Conservation (phyloP, 2,797 vertebrate species). For the Mormyrus proboscirostris region DNA sequence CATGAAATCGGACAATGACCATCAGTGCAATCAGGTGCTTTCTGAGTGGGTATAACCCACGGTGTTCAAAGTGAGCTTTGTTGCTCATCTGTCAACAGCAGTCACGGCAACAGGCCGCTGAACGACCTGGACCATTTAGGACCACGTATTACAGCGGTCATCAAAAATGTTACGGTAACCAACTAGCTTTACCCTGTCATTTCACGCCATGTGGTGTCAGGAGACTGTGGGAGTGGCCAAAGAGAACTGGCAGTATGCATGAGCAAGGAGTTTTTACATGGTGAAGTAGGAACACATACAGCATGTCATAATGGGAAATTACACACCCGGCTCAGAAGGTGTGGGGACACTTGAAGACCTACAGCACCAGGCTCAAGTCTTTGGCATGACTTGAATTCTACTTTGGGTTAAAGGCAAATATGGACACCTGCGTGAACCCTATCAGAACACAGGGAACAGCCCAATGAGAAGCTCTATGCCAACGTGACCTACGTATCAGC, state of each 20-base stretch:
- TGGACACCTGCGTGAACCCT: background rate
- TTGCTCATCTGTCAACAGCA: background rate
- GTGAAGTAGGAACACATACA: background rate
- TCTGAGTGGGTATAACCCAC: background rate
- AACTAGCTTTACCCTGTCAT: background rate
- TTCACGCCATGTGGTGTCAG: background rate
- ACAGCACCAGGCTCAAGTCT: background rate
- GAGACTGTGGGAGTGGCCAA: background rate
- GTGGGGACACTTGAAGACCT: background rate
- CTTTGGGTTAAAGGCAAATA: background rate
- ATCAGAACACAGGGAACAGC: background rate
- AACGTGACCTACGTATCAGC: background rate
- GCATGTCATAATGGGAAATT: background rate
- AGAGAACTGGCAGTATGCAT: background rate
- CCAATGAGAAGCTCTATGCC: background rate
- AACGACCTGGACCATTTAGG: background rate
- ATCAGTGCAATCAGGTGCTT: background rate
- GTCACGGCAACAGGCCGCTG: background rate
- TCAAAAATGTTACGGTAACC: background rate
- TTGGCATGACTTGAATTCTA: background rate
- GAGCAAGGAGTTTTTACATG: background rate
- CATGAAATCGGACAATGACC: background rate
- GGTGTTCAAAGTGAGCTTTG: background rate
- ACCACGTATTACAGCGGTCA: background rate
- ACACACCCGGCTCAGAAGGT: background rate